Conservation (phyloP, 2,888 invertebrate species). For the Orthosia cruda region DNA sequence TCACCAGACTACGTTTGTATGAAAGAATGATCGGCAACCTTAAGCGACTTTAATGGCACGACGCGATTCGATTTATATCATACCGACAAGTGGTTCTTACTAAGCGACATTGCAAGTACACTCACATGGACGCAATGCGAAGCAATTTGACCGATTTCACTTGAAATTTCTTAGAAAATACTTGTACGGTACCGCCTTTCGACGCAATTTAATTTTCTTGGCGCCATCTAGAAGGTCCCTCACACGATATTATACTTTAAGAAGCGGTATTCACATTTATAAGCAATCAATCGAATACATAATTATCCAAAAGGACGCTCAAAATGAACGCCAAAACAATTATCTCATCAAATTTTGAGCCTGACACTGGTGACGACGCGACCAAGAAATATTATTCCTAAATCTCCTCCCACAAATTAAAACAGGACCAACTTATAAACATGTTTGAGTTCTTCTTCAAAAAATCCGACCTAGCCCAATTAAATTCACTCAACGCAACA, state of each 20-base stretch:
- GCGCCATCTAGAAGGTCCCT: too few relatives aligned
- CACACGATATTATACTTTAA: not conserved
- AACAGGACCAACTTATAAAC: constrained; percentile 30
- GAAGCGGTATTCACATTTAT: not conserved
- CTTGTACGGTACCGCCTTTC: too few relatives aligned
- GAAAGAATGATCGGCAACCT: too few relatives aligned
- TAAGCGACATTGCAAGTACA: too few relatives aligned
- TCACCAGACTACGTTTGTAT: too few relatives aligned
- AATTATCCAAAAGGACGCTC: not conserved
- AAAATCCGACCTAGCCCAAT: constrained; percentile 70
- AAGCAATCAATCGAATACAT: not conserved
- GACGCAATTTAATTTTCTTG: too few relatives aligned
- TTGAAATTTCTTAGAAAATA: too few relatives aligned
- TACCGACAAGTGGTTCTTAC: too few relatives aligned
- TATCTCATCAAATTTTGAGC: not conserved
- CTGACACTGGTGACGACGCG: constrained; percentile 1
- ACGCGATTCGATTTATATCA: too few relatives aligned
- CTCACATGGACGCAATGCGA: too few relatives aligned
- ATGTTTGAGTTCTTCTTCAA: constrained; percentile 54
- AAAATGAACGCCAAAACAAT: not conserved
- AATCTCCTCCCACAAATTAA: constrained; percentile 52
- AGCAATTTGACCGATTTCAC: too few relatives aligned
- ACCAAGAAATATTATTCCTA: constrained; percentile 33
- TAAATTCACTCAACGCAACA: constrained; percentile 76
- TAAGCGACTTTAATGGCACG: too few relatives aligned